Evolutionary conservation across 2,797 vertebrate species (phyloP).

Genomic region (Diceros bicornis): DNA sequence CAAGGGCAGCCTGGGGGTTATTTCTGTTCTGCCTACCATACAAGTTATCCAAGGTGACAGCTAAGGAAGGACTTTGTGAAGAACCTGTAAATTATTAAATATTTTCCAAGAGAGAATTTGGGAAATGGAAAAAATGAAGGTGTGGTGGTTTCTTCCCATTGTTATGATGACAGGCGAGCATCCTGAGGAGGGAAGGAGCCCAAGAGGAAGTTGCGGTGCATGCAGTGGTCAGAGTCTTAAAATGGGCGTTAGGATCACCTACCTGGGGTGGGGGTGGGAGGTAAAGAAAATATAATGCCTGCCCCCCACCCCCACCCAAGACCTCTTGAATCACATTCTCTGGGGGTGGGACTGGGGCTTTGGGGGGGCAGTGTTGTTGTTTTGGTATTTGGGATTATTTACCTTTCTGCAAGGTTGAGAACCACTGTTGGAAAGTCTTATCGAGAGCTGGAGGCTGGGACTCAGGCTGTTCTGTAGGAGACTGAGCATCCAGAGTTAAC

Average conservation of each 20-base stretch:
- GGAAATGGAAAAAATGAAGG: neutral
- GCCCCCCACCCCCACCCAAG: neutral
- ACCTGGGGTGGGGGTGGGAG: neutral
- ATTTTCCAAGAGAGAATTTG: constrained; percentile 6
- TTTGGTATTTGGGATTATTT: neutral
- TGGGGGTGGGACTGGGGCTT: neutral
- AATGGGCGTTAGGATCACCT: neutral
- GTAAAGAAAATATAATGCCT: neutral
- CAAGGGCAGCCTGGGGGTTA: neutral
- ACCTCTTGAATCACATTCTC: neutral
- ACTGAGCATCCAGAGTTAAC: neutral
- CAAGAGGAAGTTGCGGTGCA: neutral
- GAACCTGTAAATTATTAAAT: neutral
- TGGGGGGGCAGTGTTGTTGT: accelerated
- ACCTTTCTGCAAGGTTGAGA: neutral
- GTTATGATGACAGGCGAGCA: neutral
- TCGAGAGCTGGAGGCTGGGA: neutral
- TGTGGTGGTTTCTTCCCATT: neutral
- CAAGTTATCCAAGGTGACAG: neutral
- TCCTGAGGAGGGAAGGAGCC: neutral
- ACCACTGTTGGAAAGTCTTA: neutral
- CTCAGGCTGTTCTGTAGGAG: neutral
- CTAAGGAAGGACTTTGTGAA: neutral
- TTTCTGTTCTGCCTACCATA: neutral
- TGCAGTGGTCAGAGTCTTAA: neutral